Percentiles rank a stretch among this genome's conserved stretches.
Evolutionary conservation across 2,113 vertebrate species (phyloP).

Genomic region (Grammomys surdaster): DNA sequence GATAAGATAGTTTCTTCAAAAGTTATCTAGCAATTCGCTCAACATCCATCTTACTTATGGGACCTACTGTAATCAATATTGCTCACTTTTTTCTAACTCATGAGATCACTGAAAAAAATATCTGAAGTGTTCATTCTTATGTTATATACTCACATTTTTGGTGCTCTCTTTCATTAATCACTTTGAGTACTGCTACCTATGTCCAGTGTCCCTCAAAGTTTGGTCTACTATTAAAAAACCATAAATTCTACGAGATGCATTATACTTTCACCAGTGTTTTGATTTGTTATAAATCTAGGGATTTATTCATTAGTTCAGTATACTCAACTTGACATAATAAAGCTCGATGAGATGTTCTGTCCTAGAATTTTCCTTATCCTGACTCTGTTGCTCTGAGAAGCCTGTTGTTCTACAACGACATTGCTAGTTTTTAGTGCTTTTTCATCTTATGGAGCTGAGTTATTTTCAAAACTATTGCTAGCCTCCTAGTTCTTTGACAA

Average conservation of each 20-base stretch:
- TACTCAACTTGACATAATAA: background rate
- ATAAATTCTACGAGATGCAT: background rate
- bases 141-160: background rate
- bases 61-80: background rate
- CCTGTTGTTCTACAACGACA: background rate
- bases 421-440: background rate
- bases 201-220: background rate
- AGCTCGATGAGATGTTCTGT: background rate
- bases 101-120: background rate
- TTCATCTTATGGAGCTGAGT: background rate
- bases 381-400: background rate
- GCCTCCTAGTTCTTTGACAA: background rate
- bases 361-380: background rate
- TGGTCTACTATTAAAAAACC: background rate
- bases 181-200: background rate
- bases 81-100: background rate
- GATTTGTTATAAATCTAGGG: background rate
- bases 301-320: background rate
- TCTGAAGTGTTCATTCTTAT: background rate
- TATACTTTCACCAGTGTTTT: background rate
- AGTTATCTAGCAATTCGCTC: background rate
- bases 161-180: background rate
- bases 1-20: background rate
- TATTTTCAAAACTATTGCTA: background rate
- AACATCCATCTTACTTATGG: background rate